phyloP scores from a whole-genome alignment of 2,797 vertebrate genomes.

The Lutjanus campechanus region DNA sequence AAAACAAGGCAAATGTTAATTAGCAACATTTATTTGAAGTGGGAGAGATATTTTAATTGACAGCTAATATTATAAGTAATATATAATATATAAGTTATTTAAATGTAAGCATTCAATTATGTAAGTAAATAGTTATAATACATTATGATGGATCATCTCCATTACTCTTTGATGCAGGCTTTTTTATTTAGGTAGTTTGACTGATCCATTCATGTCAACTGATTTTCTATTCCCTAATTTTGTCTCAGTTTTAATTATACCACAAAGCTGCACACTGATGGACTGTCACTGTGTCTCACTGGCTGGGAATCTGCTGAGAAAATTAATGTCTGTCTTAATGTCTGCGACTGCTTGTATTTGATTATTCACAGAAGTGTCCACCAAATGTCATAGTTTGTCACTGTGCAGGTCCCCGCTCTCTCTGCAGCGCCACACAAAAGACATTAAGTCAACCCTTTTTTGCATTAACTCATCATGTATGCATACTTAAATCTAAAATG shows the following conservation, averaged over 20 bases:
- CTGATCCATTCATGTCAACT: slow-evolving; percentile 37
- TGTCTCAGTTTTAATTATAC: slow-evolving; percentile 66
- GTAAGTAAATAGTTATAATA: slow-evolving; percentile 16
- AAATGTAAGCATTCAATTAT: slow-evolving; percentile 18
- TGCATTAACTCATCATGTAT: slow-evolving; percentile 76
- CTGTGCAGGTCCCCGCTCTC: slow-evolving; percentile 30
- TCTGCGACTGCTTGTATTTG: slow-evolving; percentile 69
- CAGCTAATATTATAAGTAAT: background rate
- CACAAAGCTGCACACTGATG: slow-evolving; percentile 56
- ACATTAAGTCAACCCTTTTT: slow-evolving; percentile 63
- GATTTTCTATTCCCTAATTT: slow-evolving; percentile 48
- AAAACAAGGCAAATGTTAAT: slow-evolving; percentile 2
- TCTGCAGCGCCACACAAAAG: slow-evolving; percentile 68
- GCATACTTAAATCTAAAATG: slow-evolving; percentile 75
- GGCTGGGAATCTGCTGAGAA: slow-evolving; percentile 57
- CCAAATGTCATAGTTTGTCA: slow-evolving; percentile 69
- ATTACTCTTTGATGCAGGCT: slow-evolving; percentile 30
- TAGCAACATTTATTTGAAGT: background rate
- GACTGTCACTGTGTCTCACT: slow-evolving; percentile 56
- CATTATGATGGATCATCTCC: slow-evolving; percentile 26
- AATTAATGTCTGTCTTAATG: slow-evolving; percentile 65
- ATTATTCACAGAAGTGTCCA: slow-evolving; percentile 65
- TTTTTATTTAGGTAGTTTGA: slow-evolving; percentile 52
- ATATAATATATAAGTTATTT: too few relatives aligned
- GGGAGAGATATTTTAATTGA: slow-evolving; percentile 1